A percentile compares a stretch with the other conserved stretches of the same genome.
phyloP scores from a whole-genome alignment of 2,113 vertebrate species.

The Nothoprocta pentlandii region DNA sequence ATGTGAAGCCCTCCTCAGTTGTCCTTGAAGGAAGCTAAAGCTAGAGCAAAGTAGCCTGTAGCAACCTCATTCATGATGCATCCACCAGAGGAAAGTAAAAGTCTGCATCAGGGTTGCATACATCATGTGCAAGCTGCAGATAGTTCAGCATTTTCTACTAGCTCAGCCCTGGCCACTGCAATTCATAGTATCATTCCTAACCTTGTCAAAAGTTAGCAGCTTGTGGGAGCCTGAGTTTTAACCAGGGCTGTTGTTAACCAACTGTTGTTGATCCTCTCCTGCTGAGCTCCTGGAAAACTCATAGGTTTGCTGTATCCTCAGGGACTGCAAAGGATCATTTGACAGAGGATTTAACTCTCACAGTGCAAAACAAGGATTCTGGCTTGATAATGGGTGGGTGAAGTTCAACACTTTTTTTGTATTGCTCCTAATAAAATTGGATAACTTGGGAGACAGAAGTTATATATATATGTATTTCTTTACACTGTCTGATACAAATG shows the following conservation, averaged over 20 bases:
- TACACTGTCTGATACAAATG: not conserved
- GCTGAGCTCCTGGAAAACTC: not conserved
- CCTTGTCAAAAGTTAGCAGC: not conserved
- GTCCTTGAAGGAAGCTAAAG: not conserved
- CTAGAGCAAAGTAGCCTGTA: not conserved
- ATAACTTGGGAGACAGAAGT: not conserved
- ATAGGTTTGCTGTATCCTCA: not conserved
- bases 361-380: rapidly evolving
- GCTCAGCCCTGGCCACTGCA: not conserved
- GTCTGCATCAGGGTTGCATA: not conserved
- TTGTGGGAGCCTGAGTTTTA: not conserved
- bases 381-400: not conserved
- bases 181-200: rapidly evolving
- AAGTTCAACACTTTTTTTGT: not conserved
- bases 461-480: not conserved
- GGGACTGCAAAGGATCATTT: not conserved
- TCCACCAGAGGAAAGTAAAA: not conserved
- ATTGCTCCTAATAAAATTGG: not conserved
- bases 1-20: not conserved
- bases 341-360: not conserved
- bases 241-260: not conserved
- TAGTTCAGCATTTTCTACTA: not conserved
- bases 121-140: not conserved
- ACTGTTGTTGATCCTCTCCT: not conserved
- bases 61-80: not conserved